Conservation (phyloP, 2,113 vertebrate species). For the Engraulis encrasicolus region DNA sequence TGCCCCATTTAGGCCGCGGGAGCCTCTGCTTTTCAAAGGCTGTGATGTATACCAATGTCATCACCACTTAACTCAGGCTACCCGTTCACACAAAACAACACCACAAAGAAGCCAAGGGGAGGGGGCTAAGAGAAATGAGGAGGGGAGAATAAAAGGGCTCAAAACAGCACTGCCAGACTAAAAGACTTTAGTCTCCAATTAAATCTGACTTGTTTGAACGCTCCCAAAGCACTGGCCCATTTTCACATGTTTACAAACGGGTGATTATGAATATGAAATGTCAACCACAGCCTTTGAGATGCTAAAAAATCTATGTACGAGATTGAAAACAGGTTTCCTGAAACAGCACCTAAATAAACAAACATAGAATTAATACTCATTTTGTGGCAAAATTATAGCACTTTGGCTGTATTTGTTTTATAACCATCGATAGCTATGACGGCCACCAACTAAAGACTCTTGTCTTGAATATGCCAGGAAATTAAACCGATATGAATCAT, state of each 20-base stretch:
- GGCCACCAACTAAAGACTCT: background rate
- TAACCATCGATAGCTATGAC: background rate
- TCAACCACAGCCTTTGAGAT: background rate
- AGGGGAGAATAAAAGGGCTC: background rate
- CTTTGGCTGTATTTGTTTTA: background rate
- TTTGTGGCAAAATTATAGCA: background rate
- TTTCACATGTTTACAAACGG: background rate
- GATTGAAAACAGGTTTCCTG: background rate
- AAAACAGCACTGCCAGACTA: background rate
- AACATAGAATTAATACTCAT: background rate
- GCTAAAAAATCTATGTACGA: background rate
- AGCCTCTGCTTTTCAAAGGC: conserved; percentile 42
- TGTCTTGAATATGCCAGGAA: background rate
- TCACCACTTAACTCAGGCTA: conserved; percentile 38
- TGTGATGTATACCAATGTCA: conserved; percentile 50
- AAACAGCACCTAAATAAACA: background rate
- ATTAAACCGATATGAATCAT: background rate
- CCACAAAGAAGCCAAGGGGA: background rate
- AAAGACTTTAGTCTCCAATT: background rate
- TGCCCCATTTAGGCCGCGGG: conserved; percentile 45
- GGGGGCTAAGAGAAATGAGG: background rate
- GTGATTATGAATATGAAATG: background rate
- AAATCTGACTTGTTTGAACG: background rate
- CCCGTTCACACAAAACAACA: conserved; percentile 45
- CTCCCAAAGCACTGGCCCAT: background rate